phyloP scores from a whole-genome alignment of 2,797 vertebrate species.

The Tokudaia muenninki region DNA sequence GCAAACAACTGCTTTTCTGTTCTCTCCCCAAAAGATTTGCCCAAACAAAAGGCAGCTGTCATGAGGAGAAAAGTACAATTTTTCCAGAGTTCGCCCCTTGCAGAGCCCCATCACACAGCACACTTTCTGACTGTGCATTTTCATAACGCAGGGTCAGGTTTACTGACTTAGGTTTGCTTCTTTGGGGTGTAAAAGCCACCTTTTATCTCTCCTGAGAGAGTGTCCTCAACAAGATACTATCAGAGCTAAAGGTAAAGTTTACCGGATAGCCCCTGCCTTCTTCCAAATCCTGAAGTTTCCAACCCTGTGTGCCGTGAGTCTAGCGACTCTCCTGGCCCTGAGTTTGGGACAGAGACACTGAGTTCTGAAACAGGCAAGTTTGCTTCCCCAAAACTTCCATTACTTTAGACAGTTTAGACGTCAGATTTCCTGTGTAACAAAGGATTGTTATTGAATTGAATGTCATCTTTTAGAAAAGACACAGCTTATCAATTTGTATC shows the following conservation, averaged over 20 bases:
- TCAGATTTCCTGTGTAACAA: constrained; percentile 65
- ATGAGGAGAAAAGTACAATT: constrained; percentile 64
- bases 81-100: constrained; percentile 70
- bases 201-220: neutral
- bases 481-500: constrained; percentile 73
- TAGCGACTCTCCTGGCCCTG: neutral
- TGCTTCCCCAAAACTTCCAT: neutral
- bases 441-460: constrained; percentile 46
- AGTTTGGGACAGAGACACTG: constrained; percentile 39
- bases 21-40: constrained; percentile 81
- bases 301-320: neutral
- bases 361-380: neutral
- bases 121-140: constrained; percentile 55
- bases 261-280: neutral
- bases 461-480: constrained; percentile 60
- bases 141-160: constrained; percentile 35
- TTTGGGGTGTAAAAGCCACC: constrained; percentile 1
- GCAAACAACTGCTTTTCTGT: constrained; percentile 82
- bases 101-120: constrained; percentile 28
- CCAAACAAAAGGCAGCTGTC: constrained; percentile 84
- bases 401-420: constrained; percentile 60
- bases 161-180: constrained; percentile 50
- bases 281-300: constrained; percentile 13
- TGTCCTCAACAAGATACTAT: neutral
- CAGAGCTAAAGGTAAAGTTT: constrained; percentile 9